A percentile compares a stretch with the other conserved stretches of the same genome.
Conservation (phyloP, 2,888 invertebrate genomes). For the Pocota personata region DNA sequence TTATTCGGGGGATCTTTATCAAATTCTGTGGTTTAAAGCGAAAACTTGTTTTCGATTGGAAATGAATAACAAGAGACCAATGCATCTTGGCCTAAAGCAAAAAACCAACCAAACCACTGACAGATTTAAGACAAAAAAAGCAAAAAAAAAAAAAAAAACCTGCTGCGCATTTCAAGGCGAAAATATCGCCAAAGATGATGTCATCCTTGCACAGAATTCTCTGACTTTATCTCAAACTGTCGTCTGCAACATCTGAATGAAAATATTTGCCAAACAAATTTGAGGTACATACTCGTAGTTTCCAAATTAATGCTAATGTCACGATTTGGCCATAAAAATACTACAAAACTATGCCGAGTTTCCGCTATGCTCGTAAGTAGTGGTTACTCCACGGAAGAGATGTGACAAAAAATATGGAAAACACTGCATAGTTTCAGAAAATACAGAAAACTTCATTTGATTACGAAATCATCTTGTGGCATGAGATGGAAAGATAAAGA, state of each 20-base stretch:
- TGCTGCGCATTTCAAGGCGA: slow-evolving; percentile 51
- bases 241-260: not conserved
- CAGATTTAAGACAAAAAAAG: too few relatives aligned
- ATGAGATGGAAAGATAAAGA: not conserved
- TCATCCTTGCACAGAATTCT: slow-evolving; percentile 45
- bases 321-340: slow-evolving; percentile 54
- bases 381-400: not conserved
- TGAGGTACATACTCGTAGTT: not conserved
- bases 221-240: slow-evolving; percentile 1
- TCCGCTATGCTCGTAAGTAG: slow-evolving; percentile 9
- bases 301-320: slow-evolving; percentile 59
- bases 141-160: slow-evolving; percentile 12
- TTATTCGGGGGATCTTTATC: slow-evolving; percentile 7
- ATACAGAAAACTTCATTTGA: slow-evolving; percentile 1
- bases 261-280: slow-evolving; percentile 33
- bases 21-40: not conserved
- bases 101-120: slow-evolving; percentile 50
- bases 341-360: slow-evolving; percentile 38
- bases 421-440: not conserved
- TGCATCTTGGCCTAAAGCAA: slow-evolving; percentile 21
- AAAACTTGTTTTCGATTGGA: slow-evolving; percentile 29
- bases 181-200: slow-evolving; percentile 53
- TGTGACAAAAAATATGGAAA: not conserved
- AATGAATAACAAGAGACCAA: not conserved
- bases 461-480: slow-evolving; percentile 23